Evolutionary conservation across 2,113 vertebrate species (phyloP).

Genomic region (Ceyx margarethae): DNA sequence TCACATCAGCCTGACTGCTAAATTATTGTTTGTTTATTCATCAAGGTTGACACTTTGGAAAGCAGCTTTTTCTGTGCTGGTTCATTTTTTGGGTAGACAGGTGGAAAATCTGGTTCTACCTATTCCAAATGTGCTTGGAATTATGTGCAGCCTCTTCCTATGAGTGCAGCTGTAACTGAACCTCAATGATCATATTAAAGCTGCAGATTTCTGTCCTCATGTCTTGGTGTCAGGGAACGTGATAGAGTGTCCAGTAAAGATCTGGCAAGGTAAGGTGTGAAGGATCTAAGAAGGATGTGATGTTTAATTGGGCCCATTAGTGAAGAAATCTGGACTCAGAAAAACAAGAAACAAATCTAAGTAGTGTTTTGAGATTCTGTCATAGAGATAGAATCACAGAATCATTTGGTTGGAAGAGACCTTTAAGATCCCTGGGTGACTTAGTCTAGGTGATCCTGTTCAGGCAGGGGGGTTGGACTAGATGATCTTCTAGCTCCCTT

Average conservation of each 20-base stretch:
- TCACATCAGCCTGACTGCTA: not conserved
- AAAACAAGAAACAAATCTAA: not conserved
- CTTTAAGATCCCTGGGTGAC: no score
- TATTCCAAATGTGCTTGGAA: not conserved
- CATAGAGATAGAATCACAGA: not conserved
- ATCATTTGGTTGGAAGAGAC: no score
- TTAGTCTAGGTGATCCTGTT: no score
- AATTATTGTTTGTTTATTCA: not conserved
- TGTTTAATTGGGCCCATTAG: not conserved
- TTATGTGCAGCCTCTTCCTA: not conserved
- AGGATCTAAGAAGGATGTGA: not conserved
- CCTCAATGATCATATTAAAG: not conserved
- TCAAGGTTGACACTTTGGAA: not conserved
- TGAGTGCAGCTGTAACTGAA: not conserved
- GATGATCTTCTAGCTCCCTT: no score
- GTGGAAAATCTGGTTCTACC: not conserved
- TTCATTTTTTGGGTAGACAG: not conserved
- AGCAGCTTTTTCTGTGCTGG: not conserved
- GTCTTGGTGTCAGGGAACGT: not conserved
- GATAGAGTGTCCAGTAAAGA: accelerated
- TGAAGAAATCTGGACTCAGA: not conserved
- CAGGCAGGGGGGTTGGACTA: no score
- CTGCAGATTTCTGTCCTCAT: not conserved
- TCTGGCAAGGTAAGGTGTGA: not conserved
- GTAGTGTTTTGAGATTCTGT: not conserved